These are phyloP conservation scores for Mythimna pallens DNA, from an alignment of 2,888 invertebrate genomes.

Conservation along the genomic window DNA sequence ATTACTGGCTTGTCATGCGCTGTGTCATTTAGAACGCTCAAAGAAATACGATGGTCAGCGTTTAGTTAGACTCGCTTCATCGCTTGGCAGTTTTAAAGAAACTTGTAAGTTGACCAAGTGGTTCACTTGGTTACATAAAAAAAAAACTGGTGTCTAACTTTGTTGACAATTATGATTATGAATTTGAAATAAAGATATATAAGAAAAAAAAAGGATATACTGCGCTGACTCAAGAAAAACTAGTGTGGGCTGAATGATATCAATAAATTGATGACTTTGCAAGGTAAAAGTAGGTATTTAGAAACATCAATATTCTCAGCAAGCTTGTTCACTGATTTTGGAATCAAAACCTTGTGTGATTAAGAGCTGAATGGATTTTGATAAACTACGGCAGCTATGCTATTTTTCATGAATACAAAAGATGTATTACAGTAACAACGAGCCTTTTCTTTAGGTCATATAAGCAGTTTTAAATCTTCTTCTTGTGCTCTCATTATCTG, in stretches of 20 bases:
- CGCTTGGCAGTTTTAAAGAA: constrained; percentile 12
- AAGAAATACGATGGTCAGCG: constrained; percentile 13
- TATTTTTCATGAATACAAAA: not conserved
- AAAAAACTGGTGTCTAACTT: no score
- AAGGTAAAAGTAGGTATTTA: not conserved
- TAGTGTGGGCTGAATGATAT: not conserved
- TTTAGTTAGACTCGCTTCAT: not conserved
- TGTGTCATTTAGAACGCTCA: constrained; percentile 44
- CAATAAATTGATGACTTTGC: no score
- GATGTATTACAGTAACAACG: not conserved
- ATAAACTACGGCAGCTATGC: not conserved
- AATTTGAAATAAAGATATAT: no score
- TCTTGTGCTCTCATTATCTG: no score
- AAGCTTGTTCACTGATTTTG: not conserved
- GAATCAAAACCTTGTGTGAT: not conserved
- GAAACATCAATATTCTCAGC: not conserved
- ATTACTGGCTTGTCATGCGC: constrained; percentile 36
- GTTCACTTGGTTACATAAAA: not conserved
- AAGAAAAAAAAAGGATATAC: no score
- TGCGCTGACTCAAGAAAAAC: not conserved
- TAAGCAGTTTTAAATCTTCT: constrained; percentile 1
- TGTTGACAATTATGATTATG: no score
- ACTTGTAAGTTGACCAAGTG: constrained; percentile 3
- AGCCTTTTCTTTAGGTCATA: not conserved
- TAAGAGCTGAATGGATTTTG: not conserved